Conservation (phyloP, 1,140 invertebrate species). For the Danaus plexippus region DNA sequence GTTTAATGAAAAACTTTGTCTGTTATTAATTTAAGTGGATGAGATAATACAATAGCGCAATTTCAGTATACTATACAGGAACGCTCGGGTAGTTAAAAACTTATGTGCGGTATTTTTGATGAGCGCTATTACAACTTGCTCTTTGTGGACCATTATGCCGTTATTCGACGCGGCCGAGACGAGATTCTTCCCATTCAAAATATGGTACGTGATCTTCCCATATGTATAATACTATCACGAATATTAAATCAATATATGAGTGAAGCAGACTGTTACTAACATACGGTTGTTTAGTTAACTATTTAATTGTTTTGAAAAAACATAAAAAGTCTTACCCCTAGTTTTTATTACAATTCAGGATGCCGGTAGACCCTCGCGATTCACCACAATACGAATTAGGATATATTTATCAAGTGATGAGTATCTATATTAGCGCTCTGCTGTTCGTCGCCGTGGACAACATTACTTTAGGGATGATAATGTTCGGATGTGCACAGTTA, state of each 20-base stretch:
- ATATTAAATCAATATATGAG: too few species aligned
- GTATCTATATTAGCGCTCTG: slow-evolving; percentile 47
- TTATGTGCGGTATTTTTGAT: slow-evolving; percentile 44
- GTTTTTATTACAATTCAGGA: slow-evolving; percentile 32
- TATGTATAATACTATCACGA: too few species aligned
- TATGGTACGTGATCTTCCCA: slow-evolving; percentile 37
- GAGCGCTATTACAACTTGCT: slow-evolving; percentile 40
- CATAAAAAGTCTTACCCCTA: neutral
- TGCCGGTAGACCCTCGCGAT: slow-evolving; percentile 39
- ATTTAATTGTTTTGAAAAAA: too few species aligned
- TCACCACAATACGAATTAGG: slow-evolving; percentile 48
- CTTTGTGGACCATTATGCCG: slow-evolving; percentile 49
- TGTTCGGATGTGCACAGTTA: slow-evolving; percentile 49
- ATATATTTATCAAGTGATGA: slow-evolving; percentile 47
- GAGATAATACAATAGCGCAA: too few species aligned
- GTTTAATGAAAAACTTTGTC: too few species aligned
- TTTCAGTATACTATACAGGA: slow-evolving; percentile 35
- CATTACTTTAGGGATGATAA: slow-evolving; percentile 45
- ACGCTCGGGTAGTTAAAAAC: slow-evolving; percentile 34
- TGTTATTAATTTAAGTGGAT: too few species aligned
- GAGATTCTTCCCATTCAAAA: slow-evolving; percentile 49
- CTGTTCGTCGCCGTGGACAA: slow-evolving; percentile 51
- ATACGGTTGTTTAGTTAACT: too few species aligned
- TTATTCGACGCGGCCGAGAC: slow-evolving; percentile 36
- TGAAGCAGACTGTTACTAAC: too few species aligned